These are phyloP conservation scores for Harmothoe impar DNA, from an alignment of 2,888 invertebrate species.

Conservation along the genomic window DNA sequence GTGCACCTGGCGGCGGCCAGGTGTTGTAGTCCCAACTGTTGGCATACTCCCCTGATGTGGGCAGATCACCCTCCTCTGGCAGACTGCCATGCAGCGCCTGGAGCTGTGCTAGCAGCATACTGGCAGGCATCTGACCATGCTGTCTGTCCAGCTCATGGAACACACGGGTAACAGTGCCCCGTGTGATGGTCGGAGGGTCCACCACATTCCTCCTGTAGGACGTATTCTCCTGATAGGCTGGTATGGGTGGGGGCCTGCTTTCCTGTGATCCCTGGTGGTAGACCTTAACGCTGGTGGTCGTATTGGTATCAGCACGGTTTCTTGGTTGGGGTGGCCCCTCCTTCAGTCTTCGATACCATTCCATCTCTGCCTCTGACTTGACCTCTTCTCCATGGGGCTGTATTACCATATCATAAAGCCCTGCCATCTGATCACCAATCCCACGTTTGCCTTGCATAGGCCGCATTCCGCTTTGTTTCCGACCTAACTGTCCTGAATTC, in stretches of 20 bases:
- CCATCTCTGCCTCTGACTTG: conserved; percentile 39
- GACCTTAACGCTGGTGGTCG: conserved; percentile 47
- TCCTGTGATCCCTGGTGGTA: not conserved
- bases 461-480: not conserved
- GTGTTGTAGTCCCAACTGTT: conserved; percentile 56
- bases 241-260: not conserved
- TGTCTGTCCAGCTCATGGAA: conserved; percentile 56
- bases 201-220: not conserved
- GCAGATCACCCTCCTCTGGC: not conserved
- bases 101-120: conserved; percentile 44
- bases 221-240: not conserved
- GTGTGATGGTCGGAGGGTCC: conserved; percentile 65
- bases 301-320: not conserved
- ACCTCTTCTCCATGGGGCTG: conserved; percentile 38
- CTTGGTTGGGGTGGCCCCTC: not conserved
- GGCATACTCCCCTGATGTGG: conserved; percentile 9
- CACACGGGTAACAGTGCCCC: conserved; percentile 65
- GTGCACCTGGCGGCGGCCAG: conserved; percentile 27
- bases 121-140: conserved; percentile 26
- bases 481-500: not conserved
- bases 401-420: conserved; percentile 62
- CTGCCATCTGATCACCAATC: not conserved
- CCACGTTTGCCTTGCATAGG: not conserved
- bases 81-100: not conserved
- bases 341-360: conserved; percentile 25